These are phyloP conservation scores for Augiades crinisus DNA, from an alignment of 2,888 invertebrate species.

Conservation along the genomic window DNA sequence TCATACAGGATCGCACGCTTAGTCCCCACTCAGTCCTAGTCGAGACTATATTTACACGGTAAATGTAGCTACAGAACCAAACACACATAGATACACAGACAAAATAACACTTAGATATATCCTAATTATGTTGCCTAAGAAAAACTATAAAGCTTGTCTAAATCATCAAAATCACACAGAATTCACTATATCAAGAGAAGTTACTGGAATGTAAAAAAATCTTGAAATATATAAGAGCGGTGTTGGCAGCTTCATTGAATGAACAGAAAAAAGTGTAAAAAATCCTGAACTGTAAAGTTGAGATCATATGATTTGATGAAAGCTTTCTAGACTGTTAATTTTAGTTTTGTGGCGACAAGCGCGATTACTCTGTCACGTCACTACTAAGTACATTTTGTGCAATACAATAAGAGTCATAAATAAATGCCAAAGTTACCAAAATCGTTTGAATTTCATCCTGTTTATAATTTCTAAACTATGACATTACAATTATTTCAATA, in stretches of 20 bases:
- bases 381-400: conserved; percentile 79
- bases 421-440: conserved; percentile 66
- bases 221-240: conserved; percentile 49
- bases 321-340: conserved; percentile 48
- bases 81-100: conserved; percentile 57
- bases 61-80: conserved; percentile 56
- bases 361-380: conserved; percentile 49
- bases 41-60: conserved; percentile 65
- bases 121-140: conserved; percentile 61
- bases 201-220: conserved; percentile 73
- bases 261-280: conserved; percentile 38
- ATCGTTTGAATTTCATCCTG: conserved; percentile 53
- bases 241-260: conserved; percentile 43
- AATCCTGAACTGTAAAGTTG: conserved; percentile 60
- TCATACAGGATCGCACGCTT: conserved; percentile 50
- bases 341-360: conserved; percentile 46
- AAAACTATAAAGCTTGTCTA: conserved; percentile 69
- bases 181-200: conserved; percentile 52
- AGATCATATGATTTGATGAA: conserved; percentile 69
- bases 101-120: conserved; percentile 59
- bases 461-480: conserved; percentile 49
- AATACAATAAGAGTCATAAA: conserved; percentile 57
- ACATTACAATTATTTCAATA: conserved; percentile 52
- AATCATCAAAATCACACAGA: conserved; percentile 63
- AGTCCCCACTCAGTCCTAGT: conserved; percentile 46